Conservation (phyloP, 2,113 vertebrate species). For the Paramisgurnus dabryanus region DNA sequence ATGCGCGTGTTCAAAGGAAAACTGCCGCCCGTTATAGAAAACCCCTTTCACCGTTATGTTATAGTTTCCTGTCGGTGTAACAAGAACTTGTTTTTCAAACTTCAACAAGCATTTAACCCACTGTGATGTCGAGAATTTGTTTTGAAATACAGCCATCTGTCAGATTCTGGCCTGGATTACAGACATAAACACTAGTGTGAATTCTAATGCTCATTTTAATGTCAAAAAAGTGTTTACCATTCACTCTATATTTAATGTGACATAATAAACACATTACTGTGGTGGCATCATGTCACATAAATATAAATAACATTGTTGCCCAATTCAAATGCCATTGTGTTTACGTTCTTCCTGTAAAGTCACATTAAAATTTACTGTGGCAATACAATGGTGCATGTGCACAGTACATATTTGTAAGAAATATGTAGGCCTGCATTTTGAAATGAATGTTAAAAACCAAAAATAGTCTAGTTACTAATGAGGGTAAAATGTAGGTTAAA, state of each 20-base stretch:
- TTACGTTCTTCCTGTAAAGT: no score
- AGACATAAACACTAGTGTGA: no score
- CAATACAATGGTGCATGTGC: neutral
- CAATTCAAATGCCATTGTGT: no score
- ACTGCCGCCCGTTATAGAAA: constrained; percentile 8
- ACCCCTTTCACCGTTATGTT: neutral
- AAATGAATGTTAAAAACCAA: constrained; percentile 29
- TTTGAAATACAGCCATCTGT: neutral
- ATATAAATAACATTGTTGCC: no score
- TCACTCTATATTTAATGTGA: no score
- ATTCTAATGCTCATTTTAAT: no score
- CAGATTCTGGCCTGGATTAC: neutral
- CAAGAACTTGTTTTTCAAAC: neutral
- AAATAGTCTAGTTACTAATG: constrained; percentile 23
- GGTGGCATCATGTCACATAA: no score
- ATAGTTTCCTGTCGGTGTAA: neutral
- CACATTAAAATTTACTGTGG: no score
- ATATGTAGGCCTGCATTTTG: constrained; percentile 19
- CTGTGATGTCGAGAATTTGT: neutral
- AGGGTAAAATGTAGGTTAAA: constrained; percentile 18
- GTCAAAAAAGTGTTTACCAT: no score
- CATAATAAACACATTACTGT: no score
- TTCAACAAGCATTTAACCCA: neutral
- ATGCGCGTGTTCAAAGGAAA: neutral
- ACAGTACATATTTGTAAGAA: neutral